phyloP scores from a whole-genome alignment of 2,113 vertebrate species.

The Gasterosteus nipponicus region DNA sequence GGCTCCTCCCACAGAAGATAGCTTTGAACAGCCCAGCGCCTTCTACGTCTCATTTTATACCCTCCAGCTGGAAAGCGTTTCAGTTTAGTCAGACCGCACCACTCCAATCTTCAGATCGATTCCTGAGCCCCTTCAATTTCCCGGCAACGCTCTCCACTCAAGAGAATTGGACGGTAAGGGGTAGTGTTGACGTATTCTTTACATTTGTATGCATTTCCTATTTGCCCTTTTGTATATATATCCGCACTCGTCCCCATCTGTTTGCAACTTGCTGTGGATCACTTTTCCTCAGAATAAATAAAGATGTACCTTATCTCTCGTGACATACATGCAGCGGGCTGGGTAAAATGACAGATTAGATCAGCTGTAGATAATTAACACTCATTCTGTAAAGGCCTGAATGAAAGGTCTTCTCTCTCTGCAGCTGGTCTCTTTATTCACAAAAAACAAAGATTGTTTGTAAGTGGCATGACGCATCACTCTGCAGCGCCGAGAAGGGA shows the following conservation, averaged over 20 bases:
- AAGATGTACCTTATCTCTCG: background rate
- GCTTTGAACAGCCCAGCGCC: background rate
- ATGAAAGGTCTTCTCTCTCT: background rate
- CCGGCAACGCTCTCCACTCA: background rate
- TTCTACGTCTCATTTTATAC: no score
- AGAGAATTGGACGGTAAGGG: no score
- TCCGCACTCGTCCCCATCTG: no score
- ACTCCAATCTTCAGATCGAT: conserved; percentile 22
- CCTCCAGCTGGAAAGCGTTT: background rate
- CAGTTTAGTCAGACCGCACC: conserved; percentile 16
- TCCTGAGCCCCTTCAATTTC: background rate
- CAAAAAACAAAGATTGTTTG: background rate
- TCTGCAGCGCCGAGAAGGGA: background rate
- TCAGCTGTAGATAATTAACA: background rate
- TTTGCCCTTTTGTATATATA: background rate
- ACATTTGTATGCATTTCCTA: background rate
- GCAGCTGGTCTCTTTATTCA: background rate
- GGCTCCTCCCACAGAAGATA: no score
- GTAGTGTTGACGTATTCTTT: no score
- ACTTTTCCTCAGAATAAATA: background rate
- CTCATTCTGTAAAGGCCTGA: background rate
- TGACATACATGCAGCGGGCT: background rate
- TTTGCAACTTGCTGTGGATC: background rate
- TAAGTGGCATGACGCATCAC: background rate
- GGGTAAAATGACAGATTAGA: background rate